phyloP scores from a whole-genome alignment of 23 tunicate genomes.

The Phallusia fumigata region DNA sequence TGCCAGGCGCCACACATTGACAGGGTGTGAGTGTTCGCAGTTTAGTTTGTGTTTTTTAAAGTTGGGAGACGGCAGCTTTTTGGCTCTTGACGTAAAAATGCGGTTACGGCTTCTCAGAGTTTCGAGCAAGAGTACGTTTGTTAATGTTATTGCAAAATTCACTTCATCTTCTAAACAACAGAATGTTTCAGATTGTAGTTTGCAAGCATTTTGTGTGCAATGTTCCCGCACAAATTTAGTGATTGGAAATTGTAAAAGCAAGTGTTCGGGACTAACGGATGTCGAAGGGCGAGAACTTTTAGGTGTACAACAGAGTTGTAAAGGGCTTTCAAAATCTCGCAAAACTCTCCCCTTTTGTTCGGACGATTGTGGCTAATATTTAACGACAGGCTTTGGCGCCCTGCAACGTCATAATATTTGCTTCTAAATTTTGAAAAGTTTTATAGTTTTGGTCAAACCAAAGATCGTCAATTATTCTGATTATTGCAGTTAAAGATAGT shows the following conservation, averaged over 20 bases:
- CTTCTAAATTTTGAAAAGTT: neutral
- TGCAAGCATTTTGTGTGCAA: neutral
- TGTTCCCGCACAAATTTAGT: neutral
- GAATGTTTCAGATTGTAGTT: neutral
- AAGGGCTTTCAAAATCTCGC: neutral
- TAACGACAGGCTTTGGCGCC: neutral
- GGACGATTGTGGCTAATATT: neutral
- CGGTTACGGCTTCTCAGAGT: neutral
- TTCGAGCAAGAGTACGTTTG: neutral
- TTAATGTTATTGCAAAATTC: neutral
- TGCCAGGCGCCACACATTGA: conserved; percentile 1
- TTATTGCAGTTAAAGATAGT: no score
- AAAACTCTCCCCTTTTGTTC: neutral
- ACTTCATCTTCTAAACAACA: neutral
- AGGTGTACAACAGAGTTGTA: no score
- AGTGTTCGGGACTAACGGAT: no score
- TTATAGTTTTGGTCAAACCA: neutral
- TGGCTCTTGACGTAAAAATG: neutral
- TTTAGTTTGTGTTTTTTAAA: neutral
- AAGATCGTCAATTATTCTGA: no score
- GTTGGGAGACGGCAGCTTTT: neutral
- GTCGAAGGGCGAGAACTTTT: no score
- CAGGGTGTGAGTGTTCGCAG: neutral
- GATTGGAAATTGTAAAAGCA: neutral
- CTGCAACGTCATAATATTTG: neutral